phyloP scores from a whole-genome alignment of 2,113 vertebrate species.

The Falcunculus frontatus region DNA sequence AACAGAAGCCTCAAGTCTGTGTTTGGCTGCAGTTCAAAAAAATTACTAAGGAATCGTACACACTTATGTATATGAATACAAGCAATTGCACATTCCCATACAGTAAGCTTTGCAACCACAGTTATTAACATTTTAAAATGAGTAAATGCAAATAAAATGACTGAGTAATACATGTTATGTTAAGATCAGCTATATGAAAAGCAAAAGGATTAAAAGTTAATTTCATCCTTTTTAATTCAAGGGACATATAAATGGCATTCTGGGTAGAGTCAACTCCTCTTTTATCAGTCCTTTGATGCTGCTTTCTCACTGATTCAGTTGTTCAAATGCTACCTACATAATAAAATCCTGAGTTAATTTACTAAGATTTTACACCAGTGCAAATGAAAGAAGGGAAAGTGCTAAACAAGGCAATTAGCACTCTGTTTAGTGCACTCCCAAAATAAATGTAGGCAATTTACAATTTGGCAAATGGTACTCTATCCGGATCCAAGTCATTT shows the following conservation, averaged over 20 bases:
- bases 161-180: slow-evolving; percentile 68
- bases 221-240: slow-evolving; percentile 79
- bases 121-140: slow-evolving; percentile 72
- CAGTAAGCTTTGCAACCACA: slow-evolving; percentile 48
- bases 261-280: slow-evolving; percentile 76
- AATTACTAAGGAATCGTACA: slow-evolving; percentile 72
- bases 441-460: slow-evolving; percentile 84
- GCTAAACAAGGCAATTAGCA: slow-evolving; percentile 85
- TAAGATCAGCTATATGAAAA: slow-evolving; percentile 76
- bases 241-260: slow-evolving; percentile 76
- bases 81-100: slow-evolving; percentile 55
- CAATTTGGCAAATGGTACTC: slow-evolving; percentile 80
- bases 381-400: slow-evolving; percentile 80
- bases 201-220: slow-evolving; percentile 80
- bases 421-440: slow-evolving; percentile 82
- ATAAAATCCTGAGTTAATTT: slow-evolving; percentile 80
- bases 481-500: slow-evolving; percentile 74
- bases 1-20: slow-evolving; percentile 70
- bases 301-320: slow-evolving; percentile 77
- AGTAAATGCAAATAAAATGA: slow-evolving; percentile 76
- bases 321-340: slow-evolving; percentile 81
- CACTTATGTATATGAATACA: slow-evolving; percentile 69
- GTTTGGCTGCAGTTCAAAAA: slow-evolving; percentile 70
- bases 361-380: slow-evolving; percentile 81
- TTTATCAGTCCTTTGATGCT: slow-evolving; percentile 75